These are phyloP conservation scores for Nebria ingens DNA, from an alignment of 1,140 invertebrate species.

Conservation along the genomic window DNA sequence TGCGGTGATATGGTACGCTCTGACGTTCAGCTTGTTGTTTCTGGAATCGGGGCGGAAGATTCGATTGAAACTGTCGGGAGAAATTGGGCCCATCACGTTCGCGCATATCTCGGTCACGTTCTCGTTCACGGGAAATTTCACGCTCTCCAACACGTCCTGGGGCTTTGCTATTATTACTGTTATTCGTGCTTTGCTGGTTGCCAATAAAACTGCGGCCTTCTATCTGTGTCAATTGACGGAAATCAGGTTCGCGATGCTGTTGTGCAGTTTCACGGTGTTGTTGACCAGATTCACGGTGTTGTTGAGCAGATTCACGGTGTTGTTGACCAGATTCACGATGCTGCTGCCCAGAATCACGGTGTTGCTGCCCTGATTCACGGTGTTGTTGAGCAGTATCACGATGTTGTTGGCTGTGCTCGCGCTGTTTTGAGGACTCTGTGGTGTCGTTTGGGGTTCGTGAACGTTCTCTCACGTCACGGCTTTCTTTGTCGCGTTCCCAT, in stretches of 20 bases:
- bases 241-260: constrained; percentile 22
- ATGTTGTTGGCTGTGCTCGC: constrained; percentile 21
- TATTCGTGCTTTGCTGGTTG: constrained; percentile 16
- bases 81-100: constrained; percentile 42
- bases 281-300: constrained; percentile 21
- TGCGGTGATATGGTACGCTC: constrained; percentile 13
- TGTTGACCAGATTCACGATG: constrained; percentile 13
- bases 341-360: constrained; percentile 17
- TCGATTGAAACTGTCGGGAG: constrained; percentile 62
- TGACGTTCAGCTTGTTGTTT: constrained; percentile 51
- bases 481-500: constrained; percentile 43
- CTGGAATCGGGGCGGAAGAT: constrained; percentile 77
- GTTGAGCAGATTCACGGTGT: constrained; percentile 16
- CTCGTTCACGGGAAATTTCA: constrained; percentile 36
- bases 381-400: constrained; percentile 15
- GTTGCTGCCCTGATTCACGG: constrained; percentile 17
- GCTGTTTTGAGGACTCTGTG: constrained; percentile 25
- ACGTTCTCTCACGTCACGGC: constrained; percentile 22
- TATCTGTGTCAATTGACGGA: constrained; percentile 34
- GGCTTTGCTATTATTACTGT: constrained; percentile 16
- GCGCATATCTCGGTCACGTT: constrained; percentile 28
- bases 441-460: constrained; percentile 20
- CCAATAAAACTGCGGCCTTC: constrained; percentile 33
- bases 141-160: no score
- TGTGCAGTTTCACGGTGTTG: constrained; percentile 15